These are phyloP conservation scores for Ceratina calcarata DNA, from an alignment of 1,140 invertebrate species.

Conservation along the genomic window DNA sequence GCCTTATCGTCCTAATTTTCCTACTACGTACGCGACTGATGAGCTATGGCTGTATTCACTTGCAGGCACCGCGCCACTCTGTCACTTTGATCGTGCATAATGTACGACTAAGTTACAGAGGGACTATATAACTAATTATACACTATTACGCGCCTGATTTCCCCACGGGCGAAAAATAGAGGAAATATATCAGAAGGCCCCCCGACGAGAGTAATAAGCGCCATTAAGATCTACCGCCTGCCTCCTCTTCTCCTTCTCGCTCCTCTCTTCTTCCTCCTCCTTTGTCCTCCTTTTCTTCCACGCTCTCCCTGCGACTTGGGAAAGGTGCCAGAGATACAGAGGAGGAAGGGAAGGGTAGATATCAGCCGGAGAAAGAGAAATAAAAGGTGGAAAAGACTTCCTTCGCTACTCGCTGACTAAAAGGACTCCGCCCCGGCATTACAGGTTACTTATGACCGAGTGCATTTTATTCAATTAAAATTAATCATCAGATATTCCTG, in stretches of 20 bases:
- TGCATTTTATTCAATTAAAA: conserved; percentile 76
- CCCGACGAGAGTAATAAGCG: conserved; percentile 77
- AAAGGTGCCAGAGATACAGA: conserved; percentile 39
- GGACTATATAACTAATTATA: conserved; percentile 78
- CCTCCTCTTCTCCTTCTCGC: conserved; percentile 22
- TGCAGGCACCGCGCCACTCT: conserved; percentile 62
- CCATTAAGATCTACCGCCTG: conserved; percentile 74
- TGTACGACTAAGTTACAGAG: conserved; percentile 76
- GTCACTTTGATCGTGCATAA: conserved; percentile 79
- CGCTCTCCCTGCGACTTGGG: conserved; percentile 11
- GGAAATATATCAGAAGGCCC: conserved; percentile 75
- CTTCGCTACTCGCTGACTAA: conserved; percentile 14
- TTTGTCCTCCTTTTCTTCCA: conserved; percentile 15
- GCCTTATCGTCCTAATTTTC: conserved; percentile 63
- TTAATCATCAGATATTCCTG: conserved; percentile 68
- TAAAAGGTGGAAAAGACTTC: conserved; percentile 20
- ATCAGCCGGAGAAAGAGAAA: conserved; percentile 12
- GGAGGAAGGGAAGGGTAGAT: conserved; percentile 19
- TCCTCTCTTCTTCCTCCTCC: conserved; percentile 13
- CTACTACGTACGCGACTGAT: conserved; percentile 48
- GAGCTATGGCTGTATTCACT: conserved; percentile 60
- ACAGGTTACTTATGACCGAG: conserved; percentile 75
- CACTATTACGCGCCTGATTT: conserved; percentile 78
- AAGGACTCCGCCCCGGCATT: conserved; percentile 45
- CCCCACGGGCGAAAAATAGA: conserved; percentile 79